Evolutionary conservation across 35 echinoderm and acorn worm genomes (phyloP).

Genomic region (Hemicentrotus pulcherrimus): DNA sequence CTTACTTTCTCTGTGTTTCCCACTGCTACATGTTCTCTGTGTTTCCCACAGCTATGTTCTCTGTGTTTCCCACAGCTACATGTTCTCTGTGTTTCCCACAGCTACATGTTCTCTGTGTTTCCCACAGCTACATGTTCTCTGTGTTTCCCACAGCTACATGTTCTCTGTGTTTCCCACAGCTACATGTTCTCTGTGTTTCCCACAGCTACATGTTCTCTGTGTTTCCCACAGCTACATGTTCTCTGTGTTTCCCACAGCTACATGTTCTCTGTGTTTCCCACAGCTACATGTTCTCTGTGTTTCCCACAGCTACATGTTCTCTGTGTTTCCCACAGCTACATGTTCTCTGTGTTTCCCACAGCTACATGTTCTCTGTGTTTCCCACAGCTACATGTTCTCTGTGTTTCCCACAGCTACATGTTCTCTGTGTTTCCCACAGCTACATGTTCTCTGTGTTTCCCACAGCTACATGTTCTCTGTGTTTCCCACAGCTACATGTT

Average conservation of each 20-base stretch:
- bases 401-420: too few species aligned
- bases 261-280: too few species aligned
- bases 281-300: not conserved
- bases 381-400: not conserved
- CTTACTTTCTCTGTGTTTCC: not conserved
- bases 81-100: not conserved
- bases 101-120: too few species aligned
- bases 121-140: not conserved
- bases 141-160: too few species aligned
- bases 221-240: not conserved
- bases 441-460: not conserved
- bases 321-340: not conserved
- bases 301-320: too few species aligned
- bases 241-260: not conserved
- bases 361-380: too few species aligned
- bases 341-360: not conserved
- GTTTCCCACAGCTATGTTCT: too few species aligned
- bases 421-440: not conserved
- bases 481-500: not conserved
- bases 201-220: too few species aligned
- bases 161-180: not conserved
- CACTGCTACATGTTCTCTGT: not conserved
- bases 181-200: not conserved
- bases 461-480: too few species aligned
- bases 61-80: not conserved